Evolutionary conservation across 2,113 vertebrate genomes (phyloP).

Genomic region (Pogonocichla stellata): DNA sequence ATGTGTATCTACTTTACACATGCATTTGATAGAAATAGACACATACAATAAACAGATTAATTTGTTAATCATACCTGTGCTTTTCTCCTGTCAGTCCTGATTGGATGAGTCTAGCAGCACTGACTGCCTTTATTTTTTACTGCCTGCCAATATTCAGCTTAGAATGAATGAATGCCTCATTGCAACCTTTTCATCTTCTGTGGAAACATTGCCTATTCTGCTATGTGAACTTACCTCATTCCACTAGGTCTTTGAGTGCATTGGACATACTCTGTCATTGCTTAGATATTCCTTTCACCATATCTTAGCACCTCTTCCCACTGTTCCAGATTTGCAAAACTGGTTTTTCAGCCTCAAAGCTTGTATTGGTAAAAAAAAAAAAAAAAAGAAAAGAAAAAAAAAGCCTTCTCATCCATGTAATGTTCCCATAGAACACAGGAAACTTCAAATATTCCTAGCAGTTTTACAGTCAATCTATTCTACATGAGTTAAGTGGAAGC

Average conservation of each 20-base stretch:
- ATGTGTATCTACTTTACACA: not conserved
- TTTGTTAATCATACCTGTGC: not conserved
- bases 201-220: not conserved
- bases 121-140: not conserved
- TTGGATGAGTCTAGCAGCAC: not conserved
- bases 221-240: not conserved
- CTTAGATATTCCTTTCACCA: not conserved
- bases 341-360: not conserved
- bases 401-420: not conserved
- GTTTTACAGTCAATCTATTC: conserved; percentile 28
- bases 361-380: not conserved
- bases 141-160: not conserved
- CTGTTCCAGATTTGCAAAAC: not conserved
- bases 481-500: conserved; percentile 40
- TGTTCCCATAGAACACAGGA: not conserved
- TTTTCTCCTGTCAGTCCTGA: not conserved
- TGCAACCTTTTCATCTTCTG: not conserved
- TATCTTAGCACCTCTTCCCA: not conserved
- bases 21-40: not conserved
- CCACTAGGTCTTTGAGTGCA: not conserved
- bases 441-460: conserved; percentile 2
- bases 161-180: not conserved
- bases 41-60: not conserved
- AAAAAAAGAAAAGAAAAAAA: too few relatives aligned
- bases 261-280: not conserved